Base-by-base conservation (phyloP, 1,140 invertebrate genomes). In the Drosophila grimshawi region DNA sequence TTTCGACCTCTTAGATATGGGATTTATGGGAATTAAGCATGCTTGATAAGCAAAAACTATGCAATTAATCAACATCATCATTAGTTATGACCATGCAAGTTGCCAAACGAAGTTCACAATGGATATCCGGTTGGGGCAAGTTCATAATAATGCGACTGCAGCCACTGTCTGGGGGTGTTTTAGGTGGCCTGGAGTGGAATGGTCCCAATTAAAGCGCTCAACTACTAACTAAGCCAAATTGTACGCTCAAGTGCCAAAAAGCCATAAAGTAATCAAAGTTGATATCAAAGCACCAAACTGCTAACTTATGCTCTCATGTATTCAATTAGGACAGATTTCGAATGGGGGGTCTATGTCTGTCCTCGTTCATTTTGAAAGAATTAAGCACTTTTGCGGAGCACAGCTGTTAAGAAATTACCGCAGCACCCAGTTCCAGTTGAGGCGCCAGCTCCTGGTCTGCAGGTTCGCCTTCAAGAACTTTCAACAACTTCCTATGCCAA, bases 181-280 rank as follows among this genome's bases (percentile, higher is more conserved):
- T 19, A 19, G 19, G 19, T 19, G 0, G 19, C 19, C 19, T 19
- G 19, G 19, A 1, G 19, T 19, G 19, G 19, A 19, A 19, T 33
- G 43, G 43, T 48, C 11, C 30, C 57, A 8, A 46, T 48, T 60
- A 45, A 48, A 60, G 32, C 30, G 30, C 30, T 11, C 57, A 60
- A 60, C 57, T 60, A 32, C 43, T 29, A 81, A 81, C 81, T 86
- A 86, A 85, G 82, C 80, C 85, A 86, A 86, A 86, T 89, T 89
- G 80, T 89, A 83, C 80, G 80, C 85, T 86, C 85, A 89, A 86
- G 85, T 88, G 83, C 83, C 82, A 86, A 88, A 86, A 86, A 86
- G 82, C 83, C 82, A 86, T 86, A 88, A 86, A 86, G 83, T 86
- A 86, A 86, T 86, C 83, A 86, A 86, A 86, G 83, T 86, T 86